Base-by-base conservation (phyloP, 2,888 invertebrate genomes). In the Byasa hedistus region DNA sequence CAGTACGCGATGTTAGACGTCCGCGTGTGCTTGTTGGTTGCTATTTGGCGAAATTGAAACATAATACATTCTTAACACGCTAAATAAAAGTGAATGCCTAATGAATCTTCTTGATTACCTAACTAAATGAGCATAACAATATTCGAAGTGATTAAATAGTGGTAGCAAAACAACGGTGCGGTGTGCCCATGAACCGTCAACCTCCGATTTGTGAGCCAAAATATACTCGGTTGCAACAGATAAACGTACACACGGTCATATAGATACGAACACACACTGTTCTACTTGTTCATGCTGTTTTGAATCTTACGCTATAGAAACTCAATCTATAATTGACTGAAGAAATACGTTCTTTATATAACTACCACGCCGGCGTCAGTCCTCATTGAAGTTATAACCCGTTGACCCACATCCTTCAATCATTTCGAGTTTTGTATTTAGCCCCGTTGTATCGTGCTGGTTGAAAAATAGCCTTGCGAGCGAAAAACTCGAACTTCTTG, bases 351-450 rank as follows among this genome's bases (percentile, higher is more conserved):
- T 54, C 56, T 64, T 52, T 60, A 61, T 65, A 52, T 61, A 65
- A 57, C 65, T 55, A 64, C 63, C 57, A 57, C 63, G 66, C 66
- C 54, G 54, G 59, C 69, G 56, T 66, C 68, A 60, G 57, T 64
- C 59, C 69, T 74, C 72, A 79, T 80, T 81, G 75, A 80, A 72
- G 72, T 75, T 73, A 75, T 77, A 86, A 84, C 84, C 82, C 81
- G 83, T 78, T 87, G 85, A 86, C 88, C 88, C 72, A 89, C 76
- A 89, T 89, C 81, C 77, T 86, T 87, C 86, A 87, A 86, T 89
- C 86, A 87, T 77, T 76, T 67, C 70, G 70, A 73, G 74, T 80
- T 80, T 81, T 79, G 76, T 80, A 72, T 78, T 78, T 78, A 70
- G 69, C 57, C 15, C 69, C 63, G 65, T 70, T 73, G 79, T 81